A percentile compares a stretch with the other conserved stretches of the same genome.
These are phyloP conservation scores for Reticulitermes speratus DNA, from an alignment of 1,140 invertebrate genomes.

Conservation along the genomic window DNA sequence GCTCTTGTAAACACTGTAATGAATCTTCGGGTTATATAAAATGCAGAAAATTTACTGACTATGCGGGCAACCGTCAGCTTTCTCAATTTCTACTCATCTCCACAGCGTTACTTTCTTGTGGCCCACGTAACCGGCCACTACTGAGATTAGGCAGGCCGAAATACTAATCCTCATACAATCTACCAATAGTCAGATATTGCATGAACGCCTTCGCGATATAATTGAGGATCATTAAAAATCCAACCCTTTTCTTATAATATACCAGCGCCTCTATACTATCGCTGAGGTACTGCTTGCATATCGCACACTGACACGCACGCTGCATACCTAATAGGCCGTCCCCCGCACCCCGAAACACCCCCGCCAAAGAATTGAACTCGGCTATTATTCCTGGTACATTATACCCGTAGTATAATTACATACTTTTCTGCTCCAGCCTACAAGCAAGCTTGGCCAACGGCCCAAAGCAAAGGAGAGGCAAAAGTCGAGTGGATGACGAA, in stretches of 20 bases:
- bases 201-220: conserved; percentile 10
- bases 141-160: no score
- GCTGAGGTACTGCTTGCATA: background rate
- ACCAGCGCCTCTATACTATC: background rate
- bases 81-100: no score
- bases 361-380: background rate
- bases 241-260: background rate
- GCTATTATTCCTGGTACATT: background rate
- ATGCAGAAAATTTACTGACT: no score
- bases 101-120: no score
- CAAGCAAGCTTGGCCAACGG: background rate
- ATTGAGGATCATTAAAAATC: conserved; percentile 17
- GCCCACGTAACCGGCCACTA: no score
- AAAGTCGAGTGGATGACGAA: background rate
- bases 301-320: background rate
- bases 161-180: background rate
- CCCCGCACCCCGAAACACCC: no score
- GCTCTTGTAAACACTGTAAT: no score
- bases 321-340: background rate
- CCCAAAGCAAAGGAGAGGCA: background rate
- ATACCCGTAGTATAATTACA: background rate
- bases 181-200: background rate
- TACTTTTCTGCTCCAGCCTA: background rate
- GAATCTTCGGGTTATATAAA: no score
- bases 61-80: no score